These are phyloP conservation scores for Papilio dardanus DNA, from an alignment of 1,140 invertebrate genomes.

Conservation along the genomic window DNA sequence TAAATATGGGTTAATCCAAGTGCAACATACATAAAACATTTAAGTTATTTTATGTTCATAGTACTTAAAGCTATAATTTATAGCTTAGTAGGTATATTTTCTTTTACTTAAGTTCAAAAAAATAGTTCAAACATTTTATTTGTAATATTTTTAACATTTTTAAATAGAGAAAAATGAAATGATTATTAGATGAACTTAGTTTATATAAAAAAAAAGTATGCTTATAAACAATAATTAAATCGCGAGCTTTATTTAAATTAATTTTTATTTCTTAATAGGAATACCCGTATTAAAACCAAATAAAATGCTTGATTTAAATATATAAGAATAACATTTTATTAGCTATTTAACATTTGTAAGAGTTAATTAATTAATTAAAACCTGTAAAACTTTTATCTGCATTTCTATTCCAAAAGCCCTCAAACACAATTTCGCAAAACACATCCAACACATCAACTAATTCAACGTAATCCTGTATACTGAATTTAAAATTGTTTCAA, in stretches of 20 bases:
- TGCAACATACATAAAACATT: not conserved
- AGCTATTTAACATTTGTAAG: not conserved
- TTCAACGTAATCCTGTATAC: slow-evolving; percentile 3
- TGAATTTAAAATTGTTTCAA: not conserved
- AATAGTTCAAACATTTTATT: too few species aligned
- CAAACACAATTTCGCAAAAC: not conserved
- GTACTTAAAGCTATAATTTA: not conserved
- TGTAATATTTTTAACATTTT: too few species aligned
- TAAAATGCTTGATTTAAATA: too few species aligned
- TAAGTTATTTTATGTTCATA: not conserved
- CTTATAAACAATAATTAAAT: too few species aligned
- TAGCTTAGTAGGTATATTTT: not conserved
- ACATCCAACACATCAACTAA: not conserved
- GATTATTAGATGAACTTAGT: too few species aligned
- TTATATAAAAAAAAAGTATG: too few species aligned
- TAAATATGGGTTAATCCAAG: slow-evolving; percentile 11
- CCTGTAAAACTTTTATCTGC: not conserved
- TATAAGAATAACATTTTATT: too few species aligned
- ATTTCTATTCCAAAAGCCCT: not conserved
- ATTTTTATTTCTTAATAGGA: too few species aligned
- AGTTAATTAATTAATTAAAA: not conserved
- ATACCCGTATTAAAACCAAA: too few species aligned
- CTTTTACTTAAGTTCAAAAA: not conserved
- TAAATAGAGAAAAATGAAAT: too few species aligned
- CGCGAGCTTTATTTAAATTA: too few species aligned